Evolutionary conservation across 1,140 invertebrate genomes (phyloP).

Genomic region (Sinella curviseta): DNA sequence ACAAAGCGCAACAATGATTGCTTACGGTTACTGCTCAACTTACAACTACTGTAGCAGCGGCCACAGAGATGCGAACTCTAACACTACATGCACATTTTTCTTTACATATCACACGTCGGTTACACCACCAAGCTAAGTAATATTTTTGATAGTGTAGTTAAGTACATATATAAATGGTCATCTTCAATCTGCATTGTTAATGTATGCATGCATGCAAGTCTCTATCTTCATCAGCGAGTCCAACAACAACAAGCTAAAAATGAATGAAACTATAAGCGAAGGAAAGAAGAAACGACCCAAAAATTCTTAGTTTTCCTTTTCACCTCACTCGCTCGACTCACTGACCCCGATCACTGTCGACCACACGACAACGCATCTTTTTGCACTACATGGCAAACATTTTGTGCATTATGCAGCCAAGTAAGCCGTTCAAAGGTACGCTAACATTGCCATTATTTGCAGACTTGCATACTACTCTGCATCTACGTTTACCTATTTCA

Average conservation of each 20-base stretch:
- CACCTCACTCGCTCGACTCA: conserved; percentile 44
- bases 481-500: too few relatives aligned
- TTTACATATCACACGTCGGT: background rate
- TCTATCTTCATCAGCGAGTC: background rate
- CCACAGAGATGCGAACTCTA: too few relatives aligned
- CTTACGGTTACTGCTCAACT: background rate
- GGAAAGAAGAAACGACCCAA: conserved; percentile 36
- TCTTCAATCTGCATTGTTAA: conserved; percentile 7
- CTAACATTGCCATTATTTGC: background rate
- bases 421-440: background rate
- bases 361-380: conserved; percentile 21
- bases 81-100: background rate
- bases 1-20: background rate
- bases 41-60: background rate
- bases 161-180: background rate
- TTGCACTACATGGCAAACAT: background rate
- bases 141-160: background rate
- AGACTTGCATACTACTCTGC: background rate
- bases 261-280: conserved; percentile 15
- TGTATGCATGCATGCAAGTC: background rate
- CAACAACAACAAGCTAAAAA: background rate
- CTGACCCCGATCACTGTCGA: conserved; percentile 42
- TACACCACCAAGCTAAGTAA: background rate
- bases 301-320: conserved; percentile 44
- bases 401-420: background rate